A percentile compares a stretch with the other conserved stretches of the same genome.
These are phyloP conservation scores for Liodrosophila aerea DNA, from an alignment of 2,888 invertebrate species.

Conservation along the genomic window DNA sequence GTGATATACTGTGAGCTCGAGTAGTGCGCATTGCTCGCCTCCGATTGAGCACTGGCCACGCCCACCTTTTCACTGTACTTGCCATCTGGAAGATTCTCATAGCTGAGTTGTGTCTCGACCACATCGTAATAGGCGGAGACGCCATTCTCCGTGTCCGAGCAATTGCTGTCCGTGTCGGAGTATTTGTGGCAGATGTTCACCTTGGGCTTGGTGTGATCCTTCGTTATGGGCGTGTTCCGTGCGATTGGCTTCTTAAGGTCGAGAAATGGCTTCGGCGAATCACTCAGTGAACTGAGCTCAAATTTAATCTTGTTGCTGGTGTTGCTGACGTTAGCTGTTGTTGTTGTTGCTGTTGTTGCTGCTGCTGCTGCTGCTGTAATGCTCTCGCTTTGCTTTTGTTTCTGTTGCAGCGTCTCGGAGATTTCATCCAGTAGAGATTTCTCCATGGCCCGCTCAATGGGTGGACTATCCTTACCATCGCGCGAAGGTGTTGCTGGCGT, in stretches of 20 bases:
- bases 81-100: slow-evolving; percentile 82
- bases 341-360: slow-evolving; percentile 31
- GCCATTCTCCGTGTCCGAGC: slow-evolving; percentile 85
- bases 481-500: slow-evolving; percentile 30
- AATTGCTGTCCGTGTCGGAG: slow-evolving; percentile 85
- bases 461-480: slow-evolving; percentile 82
- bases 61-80: slow-evolving; percentile 74
- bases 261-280: slow-evolving; percentile 80
- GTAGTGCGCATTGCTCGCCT: slow-evolving; percentile 61
- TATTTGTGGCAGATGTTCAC: slow-evolving; percentile 86
- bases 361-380: slow-evolving; percentile 18
- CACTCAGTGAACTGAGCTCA: slow-evolving; percentile 78
- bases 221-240: slow-evolving; percentile 86
- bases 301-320: slow-evolving; percentile 79
- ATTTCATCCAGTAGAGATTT: slow-evolving; percentile 89
- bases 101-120: slow-evolving; percentile 80
- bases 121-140: slow-evolving; percentile 82
- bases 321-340: slow-evolving; percentile 41
- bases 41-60: slow-evolving; percentile 50
- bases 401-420: slow-evolving; percentile 87
- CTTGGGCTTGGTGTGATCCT: slow-evolving; percentile 87
- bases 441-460: slow-evolving; percentile 84
- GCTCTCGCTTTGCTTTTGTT: slow-evolving; percentile 82
- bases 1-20: slow-evolving; percentile 82
- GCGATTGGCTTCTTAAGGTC: slow-evolving; percentile 83